Evolutionary conservation across 2,113 vertebrate genomes (phyloP).

Genomic region (Tiliqua scincoides): DNA sequence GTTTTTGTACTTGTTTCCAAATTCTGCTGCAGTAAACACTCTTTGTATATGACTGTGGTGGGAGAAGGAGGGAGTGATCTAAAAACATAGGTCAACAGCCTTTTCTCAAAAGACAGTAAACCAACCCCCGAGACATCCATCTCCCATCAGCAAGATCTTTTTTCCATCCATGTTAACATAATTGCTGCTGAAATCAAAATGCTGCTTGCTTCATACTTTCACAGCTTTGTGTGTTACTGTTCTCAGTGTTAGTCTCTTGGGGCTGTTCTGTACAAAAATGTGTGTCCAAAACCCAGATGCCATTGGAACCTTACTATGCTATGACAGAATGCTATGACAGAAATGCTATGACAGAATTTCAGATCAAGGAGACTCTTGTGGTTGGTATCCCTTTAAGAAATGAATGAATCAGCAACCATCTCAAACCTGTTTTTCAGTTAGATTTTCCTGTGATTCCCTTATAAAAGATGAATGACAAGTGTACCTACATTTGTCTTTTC

Average conservation of each 20-base stretch:
- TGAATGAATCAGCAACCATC: not conserved
- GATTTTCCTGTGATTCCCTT: not conserved
- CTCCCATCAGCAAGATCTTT: not conserved
- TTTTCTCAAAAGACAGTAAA: constrained; percentile 28
- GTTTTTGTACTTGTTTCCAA: not conserved
- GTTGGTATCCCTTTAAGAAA: not conserved
- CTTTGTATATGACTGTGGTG: constrained; percentile 12
- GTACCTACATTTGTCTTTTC: not conserved
- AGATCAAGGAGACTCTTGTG: too few species aligned
- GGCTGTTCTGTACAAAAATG: not conserved
- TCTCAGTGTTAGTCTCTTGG: not conserved
- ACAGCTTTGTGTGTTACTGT: not conserved
- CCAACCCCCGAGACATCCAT: constrained; percentile 15
- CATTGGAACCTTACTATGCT: not conserved
- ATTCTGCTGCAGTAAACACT: constrained; percentile 10
- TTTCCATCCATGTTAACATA: not conserved
- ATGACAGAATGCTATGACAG: not conserved
- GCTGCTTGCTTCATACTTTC: constrained; percentile 12
- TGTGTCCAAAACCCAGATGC: not conserved
- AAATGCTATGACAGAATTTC: too few species aligned
- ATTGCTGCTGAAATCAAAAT: constrained; percentile 29
- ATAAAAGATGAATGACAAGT: not conserved
- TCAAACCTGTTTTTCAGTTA: not conserved
- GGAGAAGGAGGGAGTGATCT: constrained; percentile 11
- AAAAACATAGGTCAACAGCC: constrained; percentile 35